phyloP scores from a whole-genome alignment of 2,797 vertebrate genomes.

The Anniella stebbinsi region DNA sequence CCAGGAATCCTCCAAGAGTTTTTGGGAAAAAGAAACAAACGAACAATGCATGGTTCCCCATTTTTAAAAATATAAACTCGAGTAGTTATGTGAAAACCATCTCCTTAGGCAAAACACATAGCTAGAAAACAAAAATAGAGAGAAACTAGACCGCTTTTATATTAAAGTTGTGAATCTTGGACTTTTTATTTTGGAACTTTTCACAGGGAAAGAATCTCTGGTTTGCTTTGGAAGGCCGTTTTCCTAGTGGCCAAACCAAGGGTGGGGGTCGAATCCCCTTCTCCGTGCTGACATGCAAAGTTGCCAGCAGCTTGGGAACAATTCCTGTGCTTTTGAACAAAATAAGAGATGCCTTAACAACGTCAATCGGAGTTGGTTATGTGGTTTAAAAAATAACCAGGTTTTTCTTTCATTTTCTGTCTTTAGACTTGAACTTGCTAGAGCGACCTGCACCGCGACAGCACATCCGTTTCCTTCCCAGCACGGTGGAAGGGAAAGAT shows the following conservation, averaged over 20 bases:
- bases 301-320: no score
- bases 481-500: conserved; percentile 41
- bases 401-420: neutral
- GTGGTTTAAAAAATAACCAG: neutral
- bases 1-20: no score
- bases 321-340: neutral
- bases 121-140: no score
- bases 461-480: conserved; percentile 81
- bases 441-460: conserved; percentile 66
- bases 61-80: no score
- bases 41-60: no score
- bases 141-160: no score
- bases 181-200: no score
- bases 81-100: no score
- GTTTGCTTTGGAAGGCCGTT: neutral
- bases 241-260: neutral
- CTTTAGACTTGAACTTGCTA: conserved; percentile 84
- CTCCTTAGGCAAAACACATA: no score
- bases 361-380: neutral
- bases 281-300: neutral
- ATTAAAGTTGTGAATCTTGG: no score
- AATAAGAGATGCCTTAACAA: neutral
- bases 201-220: no score
- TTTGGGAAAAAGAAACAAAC: no score
- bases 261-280: neutral